Base-by-base conservation (phyloP, 2,113 vertebrate genomes). In the Brachypodius melanocephalos region DNA sequence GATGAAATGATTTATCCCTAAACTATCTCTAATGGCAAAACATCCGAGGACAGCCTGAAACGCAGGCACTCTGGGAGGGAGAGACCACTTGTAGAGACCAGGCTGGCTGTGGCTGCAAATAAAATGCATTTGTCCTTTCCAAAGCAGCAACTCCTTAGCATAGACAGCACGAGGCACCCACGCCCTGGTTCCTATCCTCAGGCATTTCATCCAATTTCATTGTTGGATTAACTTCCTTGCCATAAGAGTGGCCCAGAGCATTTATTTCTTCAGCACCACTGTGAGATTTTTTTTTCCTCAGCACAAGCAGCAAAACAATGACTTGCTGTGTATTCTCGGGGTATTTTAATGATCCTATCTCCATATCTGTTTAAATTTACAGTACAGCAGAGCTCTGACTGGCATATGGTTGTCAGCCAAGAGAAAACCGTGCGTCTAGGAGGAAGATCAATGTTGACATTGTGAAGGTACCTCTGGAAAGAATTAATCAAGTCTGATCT, bases 371-470 rank as follows among this genome's bases (percentile, higher is more conserved):
- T 96, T 85, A 91, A 96, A 84, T 81, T 88, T 93, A 91, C 94
- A 96, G 92, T 90, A 88, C 65, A 93, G 85, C 72, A 48, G 88
- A 71, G 54, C 90, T 88, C 79, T 92, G 94, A 93, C 52, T 93
- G 94, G 91, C 94, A 86, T 86, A 88, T 63, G 89, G 94, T 94
- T 97, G 93, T 95, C 96, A 96, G 91, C 75, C 2, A 34, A 91
- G 91, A 96, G 91, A 97, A 93, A 88, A 67, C 67, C 2, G 4
- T 52, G 59, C 0, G 2, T 86, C 79, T 59, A 84, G 82, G 94
- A 97, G 80, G 88, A 89, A 88, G 94, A 96, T 96, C 93, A 95
- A 95, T 95, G 94, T 96, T 94, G 92, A 97, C 94, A 96, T 93
- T 91, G 90, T 93, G 88, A 88, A 93, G 92, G 75, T 66, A 95